Evolutionary conservation across 2,113 vertebrate genomes (phyloP), one percentile per base, ranked within the genome.

Genomic region (Sula dactylatra): DNA sequence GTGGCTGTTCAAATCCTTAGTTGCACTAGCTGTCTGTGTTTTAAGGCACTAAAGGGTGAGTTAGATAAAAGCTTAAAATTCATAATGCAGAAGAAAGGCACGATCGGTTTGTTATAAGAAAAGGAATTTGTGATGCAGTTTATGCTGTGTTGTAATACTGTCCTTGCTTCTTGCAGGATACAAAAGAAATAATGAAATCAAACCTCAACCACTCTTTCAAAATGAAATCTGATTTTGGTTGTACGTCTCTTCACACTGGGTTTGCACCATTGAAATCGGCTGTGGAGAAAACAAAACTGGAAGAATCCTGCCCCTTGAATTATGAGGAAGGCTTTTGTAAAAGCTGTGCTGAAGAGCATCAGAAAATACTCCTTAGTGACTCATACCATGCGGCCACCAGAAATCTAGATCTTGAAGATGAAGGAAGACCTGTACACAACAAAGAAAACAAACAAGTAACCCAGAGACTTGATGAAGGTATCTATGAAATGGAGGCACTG

Each of bases 381-480:
- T 94, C 97, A 13, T 65, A 96, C 13, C 38, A 92, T 49, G 62
- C 34, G 26, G 96, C 70, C n/a, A 78, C 94, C 56, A 93, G 54
- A 27, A 90, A 36, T 88, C 26, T 64, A 72, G 88, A 89, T 70
- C 71, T 89, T 80, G 90, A 98, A 89, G 88, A 95, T 58, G 97
- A 97, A 93, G 93, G 58, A 64, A 97, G 92, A 52, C 97, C 90
- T 16, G 55, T 97, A 38, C 88, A 98, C 92, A 98, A 98, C 80
- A 98, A 98, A 94, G 98, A 98, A 97, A 98, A 98, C 85, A 95
- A 89, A 25, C 84, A 86, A 67, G 59, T 96, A 55, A 80, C 76
- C 6, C 95, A 87, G 50, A 91, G 71, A 55, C 82, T 96, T 86
- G 88, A 77, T 65, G 83, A 84, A 62, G 86, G 47, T 52, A 50